Evolutionary conservation across 2,888 invertebrate genomes (phyloP), one percentile per base, ranked within the genome.

Genomic region (Dioctria rufipes): DNA sequence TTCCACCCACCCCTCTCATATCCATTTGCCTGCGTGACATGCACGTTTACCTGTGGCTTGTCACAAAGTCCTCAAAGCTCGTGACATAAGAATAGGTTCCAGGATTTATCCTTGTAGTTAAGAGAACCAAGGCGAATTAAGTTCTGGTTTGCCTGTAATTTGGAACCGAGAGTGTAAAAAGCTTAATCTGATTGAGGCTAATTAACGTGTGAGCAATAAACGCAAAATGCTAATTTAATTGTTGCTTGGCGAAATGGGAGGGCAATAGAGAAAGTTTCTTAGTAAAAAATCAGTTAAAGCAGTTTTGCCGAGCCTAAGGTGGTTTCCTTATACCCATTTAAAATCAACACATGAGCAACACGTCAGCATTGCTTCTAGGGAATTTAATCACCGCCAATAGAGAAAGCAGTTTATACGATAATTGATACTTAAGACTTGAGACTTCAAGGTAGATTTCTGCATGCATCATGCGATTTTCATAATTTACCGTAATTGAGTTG

Each of bases 221-320:
- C 81, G 77, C 81, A 71, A 81, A 81, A 81, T 81, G 81, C 81
- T 81, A 81, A 81, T 81, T 73, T 81, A 81, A 81, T 81, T 81
- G 79, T 79, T 78, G 81, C 73, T 79, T 43, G 9, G 61, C 39
- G 63, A 39, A 60, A 46, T 46, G 61, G 77, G 40, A 77, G 51
- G 63, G 6, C 9, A 61, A 61, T 11, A 11, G 39, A 39, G 61
- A 73, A 73, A 73, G 58, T 73, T 73, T 73, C 73, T 73, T 58
- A 40, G 60, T 60, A 60, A 51, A 73, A 73, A 73, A 69, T 69
- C 51, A 69, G 69, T 69, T 69, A 69, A 69, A 13, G 11, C 39
- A 11, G n/a, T 54, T 54, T n/a, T 9, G 67, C 67, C 49, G 69
- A 37, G 67, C 67, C 46, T 25, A 25, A 25, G 25, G 65, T 65